phyloP scores from a whole-genome alignment of 1,140 invertebrate genomes.

The Pseudomyrmex flavicornis region DNA sequence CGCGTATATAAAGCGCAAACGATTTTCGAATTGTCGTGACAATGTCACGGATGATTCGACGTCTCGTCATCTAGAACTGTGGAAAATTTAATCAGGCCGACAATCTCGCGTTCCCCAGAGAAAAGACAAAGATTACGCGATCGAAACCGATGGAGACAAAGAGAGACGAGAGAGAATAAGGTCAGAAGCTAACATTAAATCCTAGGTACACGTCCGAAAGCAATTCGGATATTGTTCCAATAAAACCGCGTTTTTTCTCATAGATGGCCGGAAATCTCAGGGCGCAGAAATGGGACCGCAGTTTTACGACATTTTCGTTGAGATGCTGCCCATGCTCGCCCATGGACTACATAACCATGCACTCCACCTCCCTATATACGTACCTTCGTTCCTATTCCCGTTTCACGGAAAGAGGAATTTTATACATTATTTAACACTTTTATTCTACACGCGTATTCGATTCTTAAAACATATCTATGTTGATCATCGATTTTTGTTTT shows the following conservation, averaged over 20 bases:
- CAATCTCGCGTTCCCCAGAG: conserved; percentile 49
- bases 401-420: not conserved
- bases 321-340: not conserved
- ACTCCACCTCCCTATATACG: no score
- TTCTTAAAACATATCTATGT: no score
- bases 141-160: conserved; percentile 30
- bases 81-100: conserved; percentile 65
- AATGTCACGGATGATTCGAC: conserved; percentile 46
- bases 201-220: conserved; percentile 71
- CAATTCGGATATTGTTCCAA: conserved; percentile 77
- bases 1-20: not conserved
- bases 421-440: not conserved
- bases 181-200: conserved; percentile 69
- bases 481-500: no score
- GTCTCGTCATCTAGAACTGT: conserved; percentile 64
- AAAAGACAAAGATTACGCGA: not conserved
- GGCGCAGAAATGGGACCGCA: conserved; percentile 44
- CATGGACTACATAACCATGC: not conserved
- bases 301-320: conserved; percentile 49
- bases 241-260: conserved; percentile 63
- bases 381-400: no score
- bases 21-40: conserved; percentile 2
- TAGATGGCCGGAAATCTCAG: conserved; percentile 19
- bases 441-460: not conserved
- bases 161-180: conserved; percentile 6